These are phyloP conservation scores for Danio albolineatus DNA, from an alignment of 2,797 vertebrate species.

Conservation along the genomic window DNA sequence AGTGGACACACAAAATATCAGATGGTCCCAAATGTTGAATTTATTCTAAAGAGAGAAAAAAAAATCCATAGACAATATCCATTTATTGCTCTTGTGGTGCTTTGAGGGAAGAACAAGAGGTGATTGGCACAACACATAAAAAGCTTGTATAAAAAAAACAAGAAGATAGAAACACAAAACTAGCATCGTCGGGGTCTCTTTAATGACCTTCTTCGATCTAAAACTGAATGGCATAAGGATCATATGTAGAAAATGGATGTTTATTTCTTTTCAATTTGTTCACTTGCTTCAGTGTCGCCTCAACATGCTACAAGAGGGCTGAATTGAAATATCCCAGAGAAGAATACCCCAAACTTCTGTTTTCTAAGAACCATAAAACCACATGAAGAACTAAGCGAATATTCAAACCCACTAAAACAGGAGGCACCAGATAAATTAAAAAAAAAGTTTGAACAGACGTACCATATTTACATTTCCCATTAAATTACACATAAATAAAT, in stretches of 20 bases:
- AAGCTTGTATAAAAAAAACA: slow-evolving; percentile 81
- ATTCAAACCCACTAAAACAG: slow-evolving; percentile 99
- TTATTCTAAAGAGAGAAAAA: slow-evolving; percentile 79
- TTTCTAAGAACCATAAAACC: slow-evolving; percentile 98
- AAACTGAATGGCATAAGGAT: slow-evolving; percentile 87
- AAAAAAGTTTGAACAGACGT: slow-evolving; percentile 97
- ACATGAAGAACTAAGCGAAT: slow-evolving; percentile 98
- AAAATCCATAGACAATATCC: slow-evolving; percentile 88
- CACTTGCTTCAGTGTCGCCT: slow-evolving; percentile 93
- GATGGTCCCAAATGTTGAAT: slow-evolving; percentile 89
- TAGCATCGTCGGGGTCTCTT: slow-evolving; percentile 82
- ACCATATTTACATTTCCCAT: slow-evolving; percentile 99
- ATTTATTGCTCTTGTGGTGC: slow-evolving; percentile 97
- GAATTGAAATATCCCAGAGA: slow-evolving; percentile 93
- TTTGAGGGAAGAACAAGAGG: slow-evolving; percentile 87
- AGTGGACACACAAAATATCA: slow-evolving; percentile 94
- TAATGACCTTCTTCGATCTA: slow-evolving; percentile 77
- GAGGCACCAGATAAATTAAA: slow-evolving; percentile 99
- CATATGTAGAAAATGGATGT: slow-evolving; percentile 87
- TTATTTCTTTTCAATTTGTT: slow-evolving; percentile 91
- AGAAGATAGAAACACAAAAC: slow-evolving; percentile 85
- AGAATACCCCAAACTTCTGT: slow-evolving; percentile 86
- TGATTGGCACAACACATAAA: slow-evolving; percentile 89
- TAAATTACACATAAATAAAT: slow-evolving; percentile 99
- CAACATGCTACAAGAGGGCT: slow-evolving; percentile 99